Evolutionary conservation across 2,113 vertebrate genomes (phyloP), one percentile per base, ranked within the genome.

Genomic region (Melospiza georgiana): DNA sequence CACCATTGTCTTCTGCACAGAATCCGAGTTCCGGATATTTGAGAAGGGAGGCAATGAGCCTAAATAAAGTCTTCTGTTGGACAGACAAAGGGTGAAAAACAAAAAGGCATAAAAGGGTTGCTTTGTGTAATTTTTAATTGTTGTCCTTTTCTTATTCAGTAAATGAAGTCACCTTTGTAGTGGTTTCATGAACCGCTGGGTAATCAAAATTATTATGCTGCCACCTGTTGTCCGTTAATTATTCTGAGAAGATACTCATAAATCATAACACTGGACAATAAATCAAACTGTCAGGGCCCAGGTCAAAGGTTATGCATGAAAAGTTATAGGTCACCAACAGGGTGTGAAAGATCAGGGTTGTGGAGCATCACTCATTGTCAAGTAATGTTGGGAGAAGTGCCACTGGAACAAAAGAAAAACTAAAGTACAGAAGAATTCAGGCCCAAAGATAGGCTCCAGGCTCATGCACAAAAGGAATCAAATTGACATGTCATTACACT

Each of bases 151-250:
- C 97, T 96, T 96, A 97, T 97, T 98, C 96, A 97, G 94, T 97
- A 98, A 98, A 98, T 98, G 98, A 98, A 98, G 98, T 98, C 98
- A 98, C 98, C 98, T 97, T 98, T 98, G 98, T 98, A 96, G 97
- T 97, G 97, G 98, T 97, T 98, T 98, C 98, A 98, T 98, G 98
- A 98, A 98, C 97, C 97, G 97, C 98, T 98, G 98, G 97, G 97
- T 98, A 98, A 98, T 98, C 98, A 98, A 98, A 98, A 98, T 98
- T 98, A 98, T 98, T 98, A 98, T 98, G 97, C 98, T 97, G 98
- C 99, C 99, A 99, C 99, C 99, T 99, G 99, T 99, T 99, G 99
- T 98, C 98, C 98, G 98, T 99, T 99, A 99, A 99, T 99, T 99
- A 98, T 98, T 98, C 98, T 98, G 98, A 98, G 98, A 97, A 99